A percentile compares a stretch with the other conserved stretches of the same genome.
These are phyloP conservation scores for Brachionus rubens DNA, from an alignment of 1,140 invertebrate genomes.

Conservation along the genomic window DNA sequence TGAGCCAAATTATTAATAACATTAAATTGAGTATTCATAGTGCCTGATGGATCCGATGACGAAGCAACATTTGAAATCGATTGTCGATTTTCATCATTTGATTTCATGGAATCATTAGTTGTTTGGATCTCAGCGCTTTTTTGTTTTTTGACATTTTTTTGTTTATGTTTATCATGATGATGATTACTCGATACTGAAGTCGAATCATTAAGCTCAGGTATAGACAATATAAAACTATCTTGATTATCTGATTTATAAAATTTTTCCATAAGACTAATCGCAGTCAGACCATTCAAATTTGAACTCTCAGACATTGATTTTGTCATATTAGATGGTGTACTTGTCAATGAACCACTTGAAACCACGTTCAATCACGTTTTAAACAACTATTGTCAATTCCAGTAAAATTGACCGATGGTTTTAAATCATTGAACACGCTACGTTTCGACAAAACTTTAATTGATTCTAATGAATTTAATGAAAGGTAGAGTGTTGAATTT, in stretches of 20 bases:
- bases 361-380: too few species aligned
- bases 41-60: conserved; percentile 4
- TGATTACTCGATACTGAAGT: not conserved
- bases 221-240: conserved; percentile 28
- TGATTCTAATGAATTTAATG: too few species aligned
- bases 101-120: not conserved
- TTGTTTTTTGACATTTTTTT: conserved; percentile 2
- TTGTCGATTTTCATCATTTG: not conserved
- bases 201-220: conserved; percentile 22
- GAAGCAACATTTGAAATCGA: conserved; percentile 20
- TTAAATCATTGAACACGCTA: too few species aligned
- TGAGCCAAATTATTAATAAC: conserved; percentile 22
- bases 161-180: not conserved
- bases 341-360: conserved; percentile 35
- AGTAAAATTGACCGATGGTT: too few species aligned
- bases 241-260: conserved; percentile 26
- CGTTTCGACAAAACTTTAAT: too few species aligned
- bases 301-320: conserved; percentile 41
- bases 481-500: not conserved
- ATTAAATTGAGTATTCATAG: conserved; percentile 9
- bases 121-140: conserved; percentile 35
- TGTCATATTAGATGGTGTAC: conserved; percentile 39
- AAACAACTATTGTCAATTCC: too few species aligned
- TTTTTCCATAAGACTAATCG: conserved; percentile 21
- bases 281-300: conserved; percentile 17